Evolutionary conservation across 2,797 vertebrate species (phyloP).

Genomic region (Emydoidea blandingii): DNA sequence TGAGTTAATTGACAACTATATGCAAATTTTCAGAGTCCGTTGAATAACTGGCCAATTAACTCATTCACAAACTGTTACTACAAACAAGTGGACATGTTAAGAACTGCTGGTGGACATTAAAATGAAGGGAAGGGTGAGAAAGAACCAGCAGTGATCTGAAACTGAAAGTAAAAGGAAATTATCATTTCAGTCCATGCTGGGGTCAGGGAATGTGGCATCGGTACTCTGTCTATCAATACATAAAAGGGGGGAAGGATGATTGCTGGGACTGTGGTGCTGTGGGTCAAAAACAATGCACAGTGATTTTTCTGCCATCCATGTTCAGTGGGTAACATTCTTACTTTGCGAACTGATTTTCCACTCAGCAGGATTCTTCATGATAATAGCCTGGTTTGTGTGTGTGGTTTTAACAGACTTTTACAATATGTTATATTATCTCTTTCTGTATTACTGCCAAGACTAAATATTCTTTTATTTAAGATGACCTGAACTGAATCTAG

Average conservation of each 20-base stretch:
- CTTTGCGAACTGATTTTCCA: neutral
- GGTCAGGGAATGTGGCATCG: neutral
- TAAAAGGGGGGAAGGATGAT: neutral
- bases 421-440: neutral
- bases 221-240: neutral
- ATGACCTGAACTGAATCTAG: neutral
- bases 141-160: neutral
- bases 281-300: neutral
- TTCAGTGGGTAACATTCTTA: neutral
- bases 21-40: neutral
- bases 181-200: neutral
- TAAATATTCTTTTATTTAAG: neutral
- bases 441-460: neutral
- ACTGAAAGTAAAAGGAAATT: neutral
- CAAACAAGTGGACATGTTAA: neutral
- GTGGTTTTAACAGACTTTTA: neutral
- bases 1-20: neutral
- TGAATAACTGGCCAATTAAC: neutral
- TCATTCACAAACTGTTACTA: neutral
- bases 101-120: neutral
- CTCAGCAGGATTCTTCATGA: fast-evolving
- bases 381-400: neutral
- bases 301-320: neutral
- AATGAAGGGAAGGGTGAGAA: neutral
- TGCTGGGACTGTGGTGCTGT: neutral